Conservation (phyloP, 1,140 invertebrate species). For the Zaprionus inermis region DNA sequence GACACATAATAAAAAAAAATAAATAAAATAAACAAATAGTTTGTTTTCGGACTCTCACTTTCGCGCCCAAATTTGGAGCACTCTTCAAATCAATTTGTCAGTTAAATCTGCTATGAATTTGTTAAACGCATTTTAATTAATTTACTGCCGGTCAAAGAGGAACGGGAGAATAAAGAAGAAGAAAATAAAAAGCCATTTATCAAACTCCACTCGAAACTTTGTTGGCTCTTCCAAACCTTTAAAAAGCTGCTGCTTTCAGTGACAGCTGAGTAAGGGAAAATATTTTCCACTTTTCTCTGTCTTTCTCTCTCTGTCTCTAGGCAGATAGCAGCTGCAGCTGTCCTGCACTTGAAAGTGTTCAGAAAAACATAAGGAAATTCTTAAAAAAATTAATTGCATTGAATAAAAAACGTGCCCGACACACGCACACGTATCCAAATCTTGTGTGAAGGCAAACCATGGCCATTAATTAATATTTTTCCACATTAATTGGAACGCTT, state of each 20-base stretch:
- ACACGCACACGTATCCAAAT: neutral
- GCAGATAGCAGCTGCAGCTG: conserved; percentile 50
- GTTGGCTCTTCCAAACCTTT: neutral
- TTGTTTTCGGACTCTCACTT: conserved; percentile 6
- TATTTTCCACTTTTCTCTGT: neutral
- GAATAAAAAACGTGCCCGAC: conserved; percentile 7
- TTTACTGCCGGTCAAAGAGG: conserved; percentile 40
- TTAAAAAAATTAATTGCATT: conserved; percentile 40
- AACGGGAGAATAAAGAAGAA: neutral
- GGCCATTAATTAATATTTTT: conserved; percentile 61
- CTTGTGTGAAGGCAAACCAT: conserved; percentile 14
- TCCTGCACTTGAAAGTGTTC: conserved; percentile 56
- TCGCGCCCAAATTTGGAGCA: conserved; percentile 47
- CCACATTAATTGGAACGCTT: conserved; percentile 62
- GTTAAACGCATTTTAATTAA: conserved; percentile 71
- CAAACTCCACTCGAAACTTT: conserved; percentile 51
- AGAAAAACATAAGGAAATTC: conserved; percentile 30
- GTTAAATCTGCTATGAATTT: conserved; percentile 50
- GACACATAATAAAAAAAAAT: conserved; percentile 45
- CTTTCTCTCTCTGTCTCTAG: conserved; percentile 17
- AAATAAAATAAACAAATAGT: conserved; percentile 29
- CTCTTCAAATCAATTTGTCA: conserved; percentile 42
- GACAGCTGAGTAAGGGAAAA: conserved; percentile 13
- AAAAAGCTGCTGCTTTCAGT: conserved; percentile 1
- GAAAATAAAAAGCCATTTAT: conserved; percentile 52